Evolutionary conservation across 1,140 invertebrate genomes (phyloP).

Genomic region (Drosophila obscura): DNA sequence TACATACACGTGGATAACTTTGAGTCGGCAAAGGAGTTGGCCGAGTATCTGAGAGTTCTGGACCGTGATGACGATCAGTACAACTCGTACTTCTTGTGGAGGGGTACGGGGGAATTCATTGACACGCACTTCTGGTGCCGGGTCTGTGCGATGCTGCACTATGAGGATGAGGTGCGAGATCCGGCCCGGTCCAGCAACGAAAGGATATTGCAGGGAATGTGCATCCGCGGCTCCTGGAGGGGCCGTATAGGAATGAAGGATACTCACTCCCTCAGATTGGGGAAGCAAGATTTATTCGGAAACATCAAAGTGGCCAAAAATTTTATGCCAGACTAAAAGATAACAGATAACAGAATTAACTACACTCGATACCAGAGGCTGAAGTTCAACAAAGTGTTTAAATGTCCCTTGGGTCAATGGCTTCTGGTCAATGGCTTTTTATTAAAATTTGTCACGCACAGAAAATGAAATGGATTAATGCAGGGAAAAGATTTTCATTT

Average conservation of each 20-base stretch:
- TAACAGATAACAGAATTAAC: no score
- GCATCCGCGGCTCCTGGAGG: slow-evolving; percentile 88
- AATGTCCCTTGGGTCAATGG: slow-evolving; percentile 33
- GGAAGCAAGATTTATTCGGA: no score
- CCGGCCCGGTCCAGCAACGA: slow-evolving; percentile 90
- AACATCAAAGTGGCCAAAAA: no score
- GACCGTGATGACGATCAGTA: slow-evolving; percentile 94
- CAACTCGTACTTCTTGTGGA: slow-evolving; percentile 97
- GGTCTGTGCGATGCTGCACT: slow-evolving; percentile 95
- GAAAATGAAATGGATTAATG: slow-evolving; percentile 41
- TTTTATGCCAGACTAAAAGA: no score
- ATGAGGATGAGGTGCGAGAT: slow-evolving; percentile 86
- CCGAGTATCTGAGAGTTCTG: slow-evolving; percentile 92
- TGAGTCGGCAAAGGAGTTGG: slow-evolving; percentile 91
- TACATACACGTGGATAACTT: slow-evolving; percentile 98
- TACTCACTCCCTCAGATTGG: no score
- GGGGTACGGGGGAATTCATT: slow-evolving; percentile 96
- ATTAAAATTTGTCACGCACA: slow-evolving; percentile 63
- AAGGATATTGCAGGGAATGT: slow-evolving; percentile 92
- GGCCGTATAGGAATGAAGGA: no score
- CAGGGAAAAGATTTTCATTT: slow-evolving; percentile 59
- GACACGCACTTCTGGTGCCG: slow-evolving; percentile 98
- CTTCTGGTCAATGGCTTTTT: slow-evolving; percentile 46
- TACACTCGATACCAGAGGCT: background rate
- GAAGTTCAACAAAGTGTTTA: slow-evolving; percentile 62